Conservation (phyloP, 1,140 invertebrate species). For the Tetranychus cinnabarinus region DNA sequence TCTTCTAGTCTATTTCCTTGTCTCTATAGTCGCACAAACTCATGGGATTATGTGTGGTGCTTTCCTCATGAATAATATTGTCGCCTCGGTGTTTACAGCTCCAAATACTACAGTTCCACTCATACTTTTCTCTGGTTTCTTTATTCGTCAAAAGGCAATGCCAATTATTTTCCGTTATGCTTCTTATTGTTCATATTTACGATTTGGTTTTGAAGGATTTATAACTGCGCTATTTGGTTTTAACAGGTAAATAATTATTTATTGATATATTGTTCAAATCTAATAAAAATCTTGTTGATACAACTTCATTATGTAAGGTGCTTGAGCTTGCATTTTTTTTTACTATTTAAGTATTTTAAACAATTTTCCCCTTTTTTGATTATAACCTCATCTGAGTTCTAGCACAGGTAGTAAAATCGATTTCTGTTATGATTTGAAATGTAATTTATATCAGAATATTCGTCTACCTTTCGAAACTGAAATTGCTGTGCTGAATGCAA, state of each 20-base stretch:
- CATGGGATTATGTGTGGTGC: neutral
- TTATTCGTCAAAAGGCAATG: neutral
- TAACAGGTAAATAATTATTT: neutral
- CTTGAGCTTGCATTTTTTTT: too few species aligned
- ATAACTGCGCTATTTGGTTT: neutral
- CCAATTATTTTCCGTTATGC: slow-evolving; percentile 14
- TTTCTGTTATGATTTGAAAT: too few species aligned
- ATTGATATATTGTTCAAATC: too few species aligned
- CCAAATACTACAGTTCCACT: neutral
- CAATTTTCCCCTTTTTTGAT: too few species aligned
- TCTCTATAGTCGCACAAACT: slow-evolving; percentile 1
- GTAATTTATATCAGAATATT: too few species aligned
- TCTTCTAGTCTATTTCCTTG: neutral
- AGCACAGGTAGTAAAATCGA: too few species aligned
- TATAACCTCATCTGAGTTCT: too few species aligned
- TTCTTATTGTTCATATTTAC: slow-evolving; percentile 28
- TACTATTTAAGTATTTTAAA: too few species aligned
- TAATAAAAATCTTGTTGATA: too few species aligned
- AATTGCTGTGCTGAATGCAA: too few species aligned
- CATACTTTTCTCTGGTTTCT: slow-evolving; percentile 1
- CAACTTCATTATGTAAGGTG: too few species aligned
- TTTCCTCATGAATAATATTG: neutral
- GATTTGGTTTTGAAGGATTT: neutral
- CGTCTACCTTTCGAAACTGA: too few species aligned
- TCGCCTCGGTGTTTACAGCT: slow-evolving; percentile 1